A percentile compares a stretch with the other conserved stretches of the same genome.
phyloP scores from a whole-genome alignment of 2,113 vertebrate genomes.

The Fukomys damarensis region DNA sequence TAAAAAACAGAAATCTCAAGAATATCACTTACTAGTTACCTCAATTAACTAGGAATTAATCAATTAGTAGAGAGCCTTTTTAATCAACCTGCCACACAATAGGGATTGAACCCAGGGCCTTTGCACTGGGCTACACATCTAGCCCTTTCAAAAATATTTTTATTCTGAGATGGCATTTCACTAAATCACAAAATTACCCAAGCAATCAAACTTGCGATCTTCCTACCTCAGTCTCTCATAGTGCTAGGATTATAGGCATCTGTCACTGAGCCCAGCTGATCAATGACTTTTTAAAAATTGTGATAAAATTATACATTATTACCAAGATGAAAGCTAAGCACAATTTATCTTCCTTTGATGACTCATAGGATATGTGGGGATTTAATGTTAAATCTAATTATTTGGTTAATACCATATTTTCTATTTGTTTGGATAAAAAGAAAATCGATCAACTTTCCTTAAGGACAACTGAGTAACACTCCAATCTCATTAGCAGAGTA shows the following conservation, averaged over 20 bases:
- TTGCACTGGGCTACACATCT: background rate
- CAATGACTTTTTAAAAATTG: background rate
- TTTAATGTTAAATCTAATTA: constrained; percentile 21
- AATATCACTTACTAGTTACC: background rate
- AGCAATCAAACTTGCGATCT: background rate
- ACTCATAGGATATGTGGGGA: background rate
- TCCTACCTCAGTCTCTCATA: background rate
- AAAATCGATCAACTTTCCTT: background rate
- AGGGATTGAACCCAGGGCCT: background rate
- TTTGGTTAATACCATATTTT: background rate
- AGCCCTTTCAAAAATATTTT: background rate
- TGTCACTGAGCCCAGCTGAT: background rate
- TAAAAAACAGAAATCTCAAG: background rate
- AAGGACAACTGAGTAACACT: background rate
- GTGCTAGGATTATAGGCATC: background rate
- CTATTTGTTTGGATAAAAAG: constrained; percentile 41
- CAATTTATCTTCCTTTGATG: constrained; percentile 39
- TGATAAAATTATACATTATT: background rate
- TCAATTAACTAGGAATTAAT: background rate
- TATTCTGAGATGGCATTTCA: background rate
- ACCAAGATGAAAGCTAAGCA: constrained; percentile 4
- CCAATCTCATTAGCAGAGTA: background rate
- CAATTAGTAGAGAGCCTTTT: background rate
- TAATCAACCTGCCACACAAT: background rate
- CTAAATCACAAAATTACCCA: background rate